Evolutionary conservation across 2,888 invertebrate species (phyloP).

Genomic region (Drosophila anomalata): DNA sequence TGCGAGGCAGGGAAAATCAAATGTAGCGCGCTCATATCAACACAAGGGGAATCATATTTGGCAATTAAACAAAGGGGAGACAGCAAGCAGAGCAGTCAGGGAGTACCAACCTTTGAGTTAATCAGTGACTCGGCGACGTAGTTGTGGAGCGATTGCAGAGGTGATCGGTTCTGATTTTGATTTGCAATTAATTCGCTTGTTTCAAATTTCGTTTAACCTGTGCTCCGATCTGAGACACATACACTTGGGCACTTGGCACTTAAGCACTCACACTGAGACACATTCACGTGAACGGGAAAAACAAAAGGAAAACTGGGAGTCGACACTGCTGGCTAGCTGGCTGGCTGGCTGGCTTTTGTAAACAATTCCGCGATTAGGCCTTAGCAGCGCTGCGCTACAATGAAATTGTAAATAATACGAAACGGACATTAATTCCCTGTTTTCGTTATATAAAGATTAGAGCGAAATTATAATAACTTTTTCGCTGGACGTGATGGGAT

Average conservation of each 20-base stretch:
- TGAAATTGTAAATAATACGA: slow-evolving; percentile 41
- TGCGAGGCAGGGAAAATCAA: slow-evolving; percentile 6
- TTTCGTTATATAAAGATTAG: slow-evolving; percentile 57
- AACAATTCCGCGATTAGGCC: slow-evolving; percentile 53
- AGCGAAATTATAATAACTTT: slow-evolving; percentile 53
- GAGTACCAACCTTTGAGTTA: slow-evolving; percentile 55
- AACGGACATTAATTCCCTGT: slow-evolving; percentile 37
- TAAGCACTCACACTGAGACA: not conserved
- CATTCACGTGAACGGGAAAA: slow-evolving; percentile 26
- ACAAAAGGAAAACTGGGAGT: slow-evolving; percentile 25
- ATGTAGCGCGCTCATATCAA: slow-evolving; percentile 64
- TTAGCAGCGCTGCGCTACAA: slow-evolving; percentile 32
- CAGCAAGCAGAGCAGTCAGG: slow-evolving; percentile 10
- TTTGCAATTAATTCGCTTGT: slow-evolving; percentile 13
- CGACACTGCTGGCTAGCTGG: slow-evolving; percentile 5
- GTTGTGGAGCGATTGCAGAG: slow-evolving; percentile 17
- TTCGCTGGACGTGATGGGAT: slow-evolving; percentile 28
- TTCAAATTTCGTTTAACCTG: slow-evolving; percentile 32
- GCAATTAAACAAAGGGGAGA: slow-evolving; percentile 17
- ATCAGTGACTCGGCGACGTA: slow-evolving; percentile 51
- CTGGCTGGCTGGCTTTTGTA: slow-evolving; percentile 24
- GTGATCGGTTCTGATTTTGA: slow-evolving; percentile 17
- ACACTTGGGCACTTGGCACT: no score
- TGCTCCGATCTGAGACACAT: slow-evolving; percentile 10
- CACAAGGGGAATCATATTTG: slow-evolving; percentile 55